A percentile compares a stretch with the other conserved stretches of the same genome.
Conservation (phyloP, 2,797 vertebrate species). For the Meriones psammophilus region DNA sequence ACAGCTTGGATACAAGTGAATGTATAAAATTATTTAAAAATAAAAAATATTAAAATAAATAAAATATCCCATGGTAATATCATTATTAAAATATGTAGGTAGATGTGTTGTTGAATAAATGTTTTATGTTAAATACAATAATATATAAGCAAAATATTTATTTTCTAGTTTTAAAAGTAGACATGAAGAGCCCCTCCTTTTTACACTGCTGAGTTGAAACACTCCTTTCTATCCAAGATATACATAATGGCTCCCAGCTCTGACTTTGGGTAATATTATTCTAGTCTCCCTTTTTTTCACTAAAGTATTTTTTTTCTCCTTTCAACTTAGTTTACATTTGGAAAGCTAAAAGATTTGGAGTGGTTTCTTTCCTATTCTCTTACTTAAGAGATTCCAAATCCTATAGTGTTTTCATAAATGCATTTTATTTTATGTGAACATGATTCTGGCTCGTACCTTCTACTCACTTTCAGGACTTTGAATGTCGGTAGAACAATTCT, state of each 20-base stretch:
- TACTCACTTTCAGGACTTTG: constrained; percentile 36
- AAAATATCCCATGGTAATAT: not conserved
- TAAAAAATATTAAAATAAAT: no score
- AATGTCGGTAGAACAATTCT: not conserved
- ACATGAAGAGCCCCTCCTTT: not conserved
- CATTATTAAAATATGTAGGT: not conserved
- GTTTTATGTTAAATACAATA: not conserved
- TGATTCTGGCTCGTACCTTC: constrained; percentile 9
- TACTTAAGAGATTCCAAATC: constrained; percentile 19
- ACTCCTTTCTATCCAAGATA: not conserved
- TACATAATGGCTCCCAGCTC: not conserved
- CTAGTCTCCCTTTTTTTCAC: constrained; percentile 21
- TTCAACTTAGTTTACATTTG: constrained; percentile 14
- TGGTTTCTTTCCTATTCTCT: not conserved
- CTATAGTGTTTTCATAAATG: not conserved
- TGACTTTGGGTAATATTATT: not conserved
- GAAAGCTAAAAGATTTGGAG: not conserved
- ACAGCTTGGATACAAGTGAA: no score
- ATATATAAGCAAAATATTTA: not conserved
- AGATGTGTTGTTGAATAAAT: not conserved
- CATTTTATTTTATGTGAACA: not conserved
- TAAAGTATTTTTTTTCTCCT: constrained; percentile 32
- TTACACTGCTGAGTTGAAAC: not conserved
- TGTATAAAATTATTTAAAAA: not conserved
- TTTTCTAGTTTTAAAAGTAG: not conserved